Evolutionary conservation across 1,140 invertebrate genomes (phyloP).

Genomic region (Saxidomus purpurata): DNA sequence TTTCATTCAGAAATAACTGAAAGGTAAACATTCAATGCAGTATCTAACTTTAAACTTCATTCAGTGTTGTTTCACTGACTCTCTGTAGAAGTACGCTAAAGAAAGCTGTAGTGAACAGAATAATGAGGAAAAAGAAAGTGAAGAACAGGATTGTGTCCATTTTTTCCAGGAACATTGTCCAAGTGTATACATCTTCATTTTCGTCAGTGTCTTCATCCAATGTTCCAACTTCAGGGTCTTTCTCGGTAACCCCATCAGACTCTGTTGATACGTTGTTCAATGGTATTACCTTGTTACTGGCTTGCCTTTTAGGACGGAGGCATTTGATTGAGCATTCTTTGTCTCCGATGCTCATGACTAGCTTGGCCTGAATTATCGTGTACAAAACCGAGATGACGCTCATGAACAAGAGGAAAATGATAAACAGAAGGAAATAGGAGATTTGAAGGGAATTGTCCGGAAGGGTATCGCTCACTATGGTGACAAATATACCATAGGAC

Average conservation of each 20-base stretch:
- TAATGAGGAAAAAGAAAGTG: slow-evolving; percentile 7
- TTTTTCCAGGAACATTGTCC: slow-evolving; percentile 37
- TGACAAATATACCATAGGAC: slow-evolving; percentile 36
- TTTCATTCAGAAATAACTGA: too few relatives aligned
- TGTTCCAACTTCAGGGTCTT: not conserved
- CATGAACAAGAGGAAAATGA: not conserved
- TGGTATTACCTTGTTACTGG: not conserved
- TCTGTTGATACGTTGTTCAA: not conserved
- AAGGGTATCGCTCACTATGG: slow-evolving; percentile 16
- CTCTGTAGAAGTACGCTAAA: slow-evolving; percentile 11
- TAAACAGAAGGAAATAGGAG: slow-evolving; percentile 12
- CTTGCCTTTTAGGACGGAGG: not conserved
- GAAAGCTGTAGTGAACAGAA: not conserved
- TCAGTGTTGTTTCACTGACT: not conserved
- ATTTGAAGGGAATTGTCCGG: slow-evolving; percentile 43
- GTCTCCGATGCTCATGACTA: not conserved
- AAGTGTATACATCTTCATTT: slow-evolving; percentile 24
- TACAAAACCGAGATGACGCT: slow-evolving; percentile 21
- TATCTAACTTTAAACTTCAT: too few relatives aligned
- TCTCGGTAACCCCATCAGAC: too few relatives aligned
- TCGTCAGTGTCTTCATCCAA: not conserved
- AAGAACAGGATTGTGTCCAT: slow-evolving; percentile 20
- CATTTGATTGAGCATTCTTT: not conserved
- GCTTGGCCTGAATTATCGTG: slow-evolving; percentile 10
- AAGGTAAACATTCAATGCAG: too few relatives aligned